Evolutionary conservation across 2,797 vertebrate species (phyloP), one percentile per base, ranked within the genome.

Genomic region (Falco columbarius): DNA sequence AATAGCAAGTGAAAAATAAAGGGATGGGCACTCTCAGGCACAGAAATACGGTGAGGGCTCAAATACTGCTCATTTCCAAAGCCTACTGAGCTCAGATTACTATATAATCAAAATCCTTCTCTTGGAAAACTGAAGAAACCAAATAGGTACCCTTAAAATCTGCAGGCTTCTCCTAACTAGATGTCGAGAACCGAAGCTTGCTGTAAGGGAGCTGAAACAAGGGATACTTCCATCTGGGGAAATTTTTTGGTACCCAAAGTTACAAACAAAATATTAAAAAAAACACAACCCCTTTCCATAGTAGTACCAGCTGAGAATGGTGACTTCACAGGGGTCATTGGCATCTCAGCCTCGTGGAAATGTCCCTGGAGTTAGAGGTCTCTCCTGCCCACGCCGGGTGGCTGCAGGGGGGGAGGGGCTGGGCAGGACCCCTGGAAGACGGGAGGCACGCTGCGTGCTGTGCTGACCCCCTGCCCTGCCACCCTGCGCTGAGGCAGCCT

Each of bases 281-380:
- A 38, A 19, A 15, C 19, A 15, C 8, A 47, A 7, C 9, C 14
- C 14, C 7, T 46, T 20, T 4, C 54, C 32, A 6, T 1, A 10
- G 26, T 1, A 19, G 52, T 18, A 14, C 49, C 1, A 2, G 10
- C 32, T 26, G 20, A 22, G 21, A 19, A 24, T 1, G 4, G 55
- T 2, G 24, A 24, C 32, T 7, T 7, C 49, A 4, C 1, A 6
- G 30, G 29, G 34, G 15, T 0, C 0, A 2, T 3, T 24, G 24
- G 36, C 10, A 6, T 15, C 4, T 1, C 40, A 23, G 3, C 16
- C 29, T 2, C 6, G 19, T 19, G 66, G 32, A 27, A 17, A 23
- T 2, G 1, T 6, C 44, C 13, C 55, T 18, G 59, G 17, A 11
- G 68, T 3, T 15, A 8, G 23, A 14, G 46, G 34, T 10, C 26